Base-by-base conservation (phyloP, 2,888 invertebrate species). In the Dicroscelio sp. region DNA sequence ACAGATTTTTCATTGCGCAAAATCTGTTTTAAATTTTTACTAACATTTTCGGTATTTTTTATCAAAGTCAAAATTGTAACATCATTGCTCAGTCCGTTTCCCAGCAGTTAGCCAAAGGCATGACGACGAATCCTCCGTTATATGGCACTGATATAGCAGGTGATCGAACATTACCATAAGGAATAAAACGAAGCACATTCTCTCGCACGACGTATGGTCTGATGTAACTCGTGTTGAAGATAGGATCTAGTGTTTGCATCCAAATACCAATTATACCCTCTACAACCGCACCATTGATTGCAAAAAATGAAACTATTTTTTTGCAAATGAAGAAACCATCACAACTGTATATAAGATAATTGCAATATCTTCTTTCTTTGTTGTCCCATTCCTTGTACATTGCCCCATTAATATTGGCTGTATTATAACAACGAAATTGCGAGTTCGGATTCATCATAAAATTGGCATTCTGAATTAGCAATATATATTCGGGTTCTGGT, bases 11-110 rank as follows among this genome's bases (percentile, higher is more conserved):
- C n/a, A n/a, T n/a, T n/a, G n/a, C n/a, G n/a, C n/a, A n/a, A n/a
- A n/a, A n/a, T n/a, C n/a, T n/a, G n/a, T n/a, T n/a, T n/a, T n/a
- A n/a, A n/a, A n/a, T n/a, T n/a, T n/a, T n/a, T n/a, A n/a, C n/a
- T n/a, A n/a, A n/a, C n/a, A n/a, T n/a, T n/a, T n/a, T n/a, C n/a
- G n/a, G n/a, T n/a, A n/a, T n/a, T n/a, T n/a, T n/a, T n/a, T n/a
- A n/a, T n/a, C n/a, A n/a, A n/a, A n/a, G n/a, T n/a, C n/a, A n/a
- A n/a, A n/a, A n/a, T n/a, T n/a, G n/a, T n/a, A n/a, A n/a, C n/a
- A 23, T 38, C 43, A 38, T 55, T 55, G 8, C 23, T 63, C 63
- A 76, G n/a, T 76, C 76, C 12, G 76, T 76, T 76, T 76, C 60
- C 35, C 35, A 76, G 38, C 58, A 60, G 38, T 76, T 76, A 6